A percentile compares a stretch with the other conserved stretches of the same genome.
Evolutionary conservation across 2,797 vertebrate genomes (phyloP).

Genomic region (Limosa lapponica): DNA sequence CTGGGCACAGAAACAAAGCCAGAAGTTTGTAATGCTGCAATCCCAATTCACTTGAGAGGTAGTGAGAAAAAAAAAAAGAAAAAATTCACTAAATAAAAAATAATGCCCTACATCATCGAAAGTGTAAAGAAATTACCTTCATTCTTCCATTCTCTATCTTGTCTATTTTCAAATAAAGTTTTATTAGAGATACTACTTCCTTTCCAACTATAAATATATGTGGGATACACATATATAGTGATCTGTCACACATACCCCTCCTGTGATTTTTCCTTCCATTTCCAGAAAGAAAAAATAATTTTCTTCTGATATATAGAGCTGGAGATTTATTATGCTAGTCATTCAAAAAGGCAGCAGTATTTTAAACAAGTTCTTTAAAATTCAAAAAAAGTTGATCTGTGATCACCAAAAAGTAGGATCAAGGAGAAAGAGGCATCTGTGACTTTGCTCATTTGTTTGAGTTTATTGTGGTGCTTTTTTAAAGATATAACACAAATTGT

Average conservation of each 20-base stretch:
- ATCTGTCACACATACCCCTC: neutral
- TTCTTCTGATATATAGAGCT: neutral
- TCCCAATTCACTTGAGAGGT: neutral
- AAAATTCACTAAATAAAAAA: neutral
- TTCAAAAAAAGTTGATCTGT: neutral
- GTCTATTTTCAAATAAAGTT: neutral
- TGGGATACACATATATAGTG: neutral
- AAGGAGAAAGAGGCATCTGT: neutral
- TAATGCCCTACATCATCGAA: neutral
- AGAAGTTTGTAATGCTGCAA: neutral
- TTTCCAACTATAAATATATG: neutral
- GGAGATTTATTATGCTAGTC: neutral
- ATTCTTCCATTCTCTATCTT: neutral
- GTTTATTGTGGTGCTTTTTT: neutral
- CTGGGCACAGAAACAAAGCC: neutral
- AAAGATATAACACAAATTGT: fast-evolving
- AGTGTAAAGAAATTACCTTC: neutral
- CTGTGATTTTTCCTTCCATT: neutral
- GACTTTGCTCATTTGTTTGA: neutral
- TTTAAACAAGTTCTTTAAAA: neutral
- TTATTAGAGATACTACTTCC: neutral
- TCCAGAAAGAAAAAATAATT: neutral
- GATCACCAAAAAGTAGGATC: neutral
- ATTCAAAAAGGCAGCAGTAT: neutral
- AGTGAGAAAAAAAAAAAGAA: neutral